These are phyloP conservation scores for Agapornis canus DNA, from an alignment of 2,797 vertebrate genomes.

Conservation along the genomic window DNA sequence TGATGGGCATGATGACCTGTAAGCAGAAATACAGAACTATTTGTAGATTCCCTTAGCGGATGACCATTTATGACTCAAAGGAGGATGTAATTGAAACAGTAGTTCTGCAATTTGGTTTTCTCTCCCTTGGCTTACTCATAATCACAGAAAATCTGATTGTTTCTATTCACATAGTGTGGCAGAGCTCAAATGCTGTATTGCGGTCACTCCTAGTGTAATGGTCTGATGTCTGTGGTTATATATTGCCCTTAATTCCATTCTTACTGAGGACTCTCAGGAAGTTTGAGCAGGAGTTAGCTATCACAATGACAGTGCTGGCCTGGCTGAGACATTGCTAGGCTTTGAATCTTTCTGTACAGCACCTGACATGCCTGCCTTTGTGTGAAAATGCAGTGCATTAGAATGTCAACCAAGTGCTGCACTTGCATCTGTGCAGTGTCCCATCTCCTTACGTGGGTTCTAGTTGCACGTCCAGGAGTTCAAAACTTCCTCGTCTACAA, in stretches of 20 bases:
- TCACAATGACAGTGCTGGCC: background rate
- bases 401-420: background rate
- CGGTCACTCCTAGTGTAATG: background rate
- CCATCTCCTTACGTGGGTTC: background rate
- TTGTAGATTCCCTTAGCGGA: background rate
- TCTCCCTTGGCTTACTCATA: background rate
- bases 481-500: background rate
- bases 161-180: background rate
- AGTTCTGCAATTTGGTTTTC: background rate
- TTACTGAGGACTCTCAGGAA: background rate
- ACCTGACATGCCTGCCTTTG: background rate
- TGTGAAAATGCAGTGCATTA: background rate
- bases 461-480: background rate
- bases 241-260: background rate
- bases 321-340: background rate
- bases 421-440: background rate
- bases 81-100: background rate
- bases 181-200: background rate
- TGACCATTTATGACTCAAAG: constrained; percentile 2
- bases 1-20: background rate
- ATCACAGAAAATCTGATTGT: background rate
- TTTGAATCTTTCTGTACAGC: background rate
- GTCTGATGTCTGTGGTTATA: background rate
- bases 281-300: background rate
- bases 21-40: background rate